These are phyloP conservation scores for Nephrotoma appendiculata DNA, from an alignment of 2,888 invertebrate species.

Conservation along the genomic window DNA sequence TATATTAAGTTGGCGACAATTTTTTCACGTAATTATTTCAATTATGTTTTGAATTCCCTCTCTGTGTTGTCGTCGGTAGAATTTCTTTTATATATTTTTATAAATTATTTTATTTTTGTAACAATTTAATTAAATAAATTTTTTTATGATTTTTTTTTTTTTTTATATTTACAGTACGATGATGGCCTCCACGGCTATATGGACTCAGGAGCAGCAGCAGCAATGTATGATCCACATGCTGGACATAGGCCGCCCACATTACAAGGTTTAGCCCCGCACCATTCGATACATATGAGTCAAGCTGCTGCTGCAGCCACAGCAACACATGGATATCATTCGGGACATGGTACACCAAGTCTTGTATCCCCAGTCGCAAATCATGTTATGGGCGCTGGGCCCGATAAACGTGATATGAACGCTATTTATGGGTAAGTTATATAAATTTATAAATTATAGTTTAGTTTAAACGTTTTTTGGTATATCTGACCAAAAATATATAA, in stretches of 20 bases:
- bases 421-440: constrained; percentile 75
- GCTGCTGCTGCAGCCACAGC: constrained; percentile 44
- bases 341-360: constrained; percentile 52
- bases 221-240: constrained; percentile 65
- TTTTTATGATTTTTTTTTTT: constrained; percentile 6
- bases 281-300: constrained; percentile 68
- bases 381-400: constrained; percentile 72
- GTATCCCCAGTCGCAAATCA: constrained; percentile 73
- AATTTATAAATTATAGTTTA: no score
- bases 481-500: background rate
- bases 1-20: background rate
- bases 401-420: constrained; percentile 96
- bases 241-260: constrained; percentile 42
- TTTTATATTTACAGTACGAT: constrained; percentile 60
- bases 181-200: constrained; percentile 88
- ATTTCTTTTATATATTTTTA: background rate
- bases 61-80: background rate
- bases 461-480: background rate
- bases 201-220: constrained; percentile 49
- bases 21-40: background rate
- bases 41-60: constrained; percentile 6
- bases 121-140: background rate
- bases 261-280: constrained; percentile 53
- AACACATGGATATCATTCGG: constrained; percentile 42
- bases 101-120: background rate